These are phyloP conservation scores for Myotis findleyi DNA, from an alignment of 2,797 vertebrate genomes.

Conservation along the genomic window DNA sequence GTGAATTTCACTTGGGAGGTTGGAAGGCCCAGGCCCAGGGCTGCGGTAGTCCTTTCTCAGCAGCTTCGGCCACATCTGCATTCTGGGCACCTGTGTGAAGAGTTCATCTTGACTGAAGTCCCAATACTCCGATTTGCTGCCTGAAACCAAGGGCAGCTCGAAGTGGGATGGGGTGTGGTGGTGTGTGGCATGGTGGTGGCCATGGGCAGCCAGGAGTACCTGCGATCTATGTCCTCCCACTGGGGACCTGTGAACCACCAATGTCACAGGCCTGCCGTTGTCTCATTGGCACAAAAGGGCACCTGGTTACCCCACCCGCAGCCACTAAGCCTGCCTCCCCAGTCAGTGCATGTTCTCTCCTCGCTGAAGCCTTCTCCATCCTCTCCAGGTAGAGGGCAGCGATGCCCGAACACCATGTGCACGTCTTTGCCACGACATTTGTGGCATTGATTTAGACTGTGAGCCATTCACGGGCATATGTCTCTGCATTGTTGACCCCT, in stretches of 20 bases:
- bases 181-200: neutral
- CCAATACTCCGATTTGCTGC: neutral
- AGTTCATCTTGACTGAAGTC: neutral
- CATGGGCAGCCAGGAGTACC: neutral
- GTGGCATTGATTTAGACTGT: neutral
- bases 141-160: neutral
- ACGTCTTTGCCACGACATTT: neutral
- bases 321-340: neutral
- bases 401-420: neutral
- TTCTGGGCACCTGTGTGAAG: neutral
- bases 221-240: neutral
- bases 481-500: neutral
- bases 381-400: neutral
- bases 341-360: neutral
- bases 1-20: neutral
- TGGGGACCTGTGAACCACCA: neutral
- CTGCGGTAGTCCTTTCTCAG: neutral
- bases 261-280: neutral
- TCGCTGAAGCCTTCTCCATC: neutral
- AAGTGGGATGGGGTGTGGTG: too few species aligned
- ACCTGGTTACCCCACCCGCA: rapidly evolving
- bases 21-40: neutral
- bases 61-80: neutral
- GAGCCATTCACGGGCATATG: neutral
- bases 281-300: neutral